Percentiles rank a stretch among this genome's conserved stretches.
Evolutionary conservation across 2,113 vertebrate species (phyloP).

Genomic region (Cavia porcellus): DNA sequence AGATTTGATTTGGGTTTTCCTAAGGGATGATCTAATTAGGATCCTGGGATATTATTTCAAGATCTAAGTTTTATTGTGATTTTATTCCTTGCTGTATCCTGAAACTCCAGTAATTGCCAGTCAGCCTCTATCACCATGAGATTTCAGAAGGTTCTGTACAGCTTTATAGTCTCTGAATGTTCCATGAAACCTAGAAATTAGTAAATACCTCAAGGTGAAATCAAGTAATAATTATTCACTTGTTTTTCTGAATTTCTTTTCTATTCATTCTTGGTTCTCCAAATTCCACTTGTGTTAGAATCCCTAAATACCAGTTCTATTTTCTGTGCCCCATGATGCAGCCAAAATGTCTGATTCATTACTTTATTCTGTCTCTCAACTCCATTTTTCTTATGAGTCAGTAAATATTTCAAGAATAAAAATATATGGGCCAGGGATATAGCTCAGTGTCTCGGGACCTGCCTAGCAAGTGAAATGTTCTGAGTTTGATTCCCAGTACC

Average conservation of each 20-base stretch:
- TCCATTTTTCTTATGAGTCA: slow-evolving; percentile 16
- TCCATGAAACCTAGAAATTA: background rate
- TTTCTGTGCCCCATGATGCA: background rate
- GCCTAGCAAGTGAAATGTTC: too few species aligned
- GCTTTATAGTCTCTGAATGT: background rate
- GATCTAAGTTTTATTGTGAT: background rate
- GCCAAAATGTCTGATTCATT: background rate
- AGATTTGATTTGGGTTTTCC: background rate
- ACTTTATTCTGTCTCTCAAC: background rate
- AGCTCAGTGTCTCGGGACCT: too few species aligned
- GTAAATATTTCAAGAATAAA: slow-evolving; percentile 24
- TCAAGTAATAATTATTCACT: background rate
- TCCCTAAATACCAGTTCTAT: background rate
- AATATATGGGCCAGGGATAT: background rate
- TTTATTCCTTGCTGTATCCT: background rate
- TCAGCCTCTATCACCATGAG: background rate
- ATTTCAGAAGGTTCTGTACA: background rate
- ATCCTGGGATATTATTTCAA: background rate
- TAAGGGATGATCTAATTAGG: background rate
- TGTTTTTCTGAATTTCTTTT: background rate
- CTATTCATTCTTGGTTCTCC: background rate
- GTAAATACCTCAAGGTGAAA: background rate
- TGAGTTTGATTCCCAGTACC: too few species aligned
- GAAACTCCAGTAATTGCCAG: background rate
- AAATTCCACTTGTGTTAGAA: background rate